Percentiles rank a stretch among this genome's conserved stretches.
phyloP scores from a whole-genome alignment of 2,888 invertebrate species.

The Harmothoe impar region DNA sequence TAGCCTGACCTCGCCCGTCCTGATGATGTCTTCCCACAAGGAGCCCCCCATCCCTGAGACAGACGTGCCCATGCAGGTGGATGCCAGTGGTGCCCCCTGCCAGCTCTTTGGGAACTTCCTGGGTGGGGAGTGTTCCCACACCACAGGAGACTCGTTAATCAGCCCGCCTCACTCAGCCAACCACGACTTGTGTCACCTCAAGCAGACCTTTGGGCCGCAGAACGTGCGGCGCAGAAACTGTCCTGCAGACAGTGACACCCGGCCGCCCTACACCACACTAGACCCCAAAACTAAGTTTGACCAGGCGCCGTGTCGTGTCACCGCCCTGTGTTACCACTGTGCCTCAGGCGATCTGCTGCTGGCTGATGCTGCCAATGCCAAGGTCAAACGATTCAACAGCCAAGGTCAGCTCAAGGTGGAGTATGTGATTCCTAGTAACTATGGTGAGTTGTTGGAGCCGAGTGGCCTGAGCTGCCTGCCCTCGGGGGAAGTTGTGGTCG shows the following conservation, averaged over 20 bases:
- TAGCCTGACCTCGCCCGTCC: not conserved
- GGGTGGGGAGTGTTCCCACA: conserved; percentile 17
- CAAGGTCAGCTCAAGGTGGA: conserved; percentile 57
- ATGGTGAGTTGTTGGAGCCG: conserved; percentile 20
- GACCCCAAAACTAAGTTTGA: conserved; percentile 49
- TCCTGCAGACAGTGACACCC: not conserved
- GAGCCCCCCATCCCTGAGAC: not conserved
- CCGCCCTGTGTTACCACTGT: conserved; percentile 26
- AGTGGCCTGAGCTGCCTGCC: not conserved
- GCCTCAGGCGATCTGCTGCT: not conserved
- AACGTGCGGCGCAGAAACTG: conserved; percentile 17
- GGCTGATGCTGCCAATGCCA: conserved; percentile 52
- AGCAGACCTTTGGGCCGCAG: conserved; percentile 46
- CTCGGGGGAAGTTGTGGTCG: conserved; percentile 26
- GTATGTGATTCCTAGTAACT: conserved; percentile 18
- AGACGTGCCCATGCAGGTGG: conserved; percentile 5
- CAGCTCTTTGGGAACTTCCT: conserved; percentile 37
- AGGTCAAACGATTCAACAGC: conserved; percentile 24
- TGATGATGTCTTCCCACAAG: not conserved
- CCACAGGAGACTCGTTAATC: not conserved
- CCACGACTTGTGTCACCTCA: conserved; percentile 12
- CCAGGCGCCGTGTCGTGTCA: conserved; percentile 2
- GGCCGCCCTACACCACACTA: not conserved
- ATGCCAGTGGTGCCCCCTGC: conserved; percentile 17
- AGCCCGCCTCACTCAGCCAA: conserved; percentile 27